A percentile compares a stretch with the other conserved stretches of the same genome.
These are phyloP conservation scores for Argyresthia albistria DNA, from an alignment of 2,888 invertebrate genomes.

Conservation along the genomic window DNA sequence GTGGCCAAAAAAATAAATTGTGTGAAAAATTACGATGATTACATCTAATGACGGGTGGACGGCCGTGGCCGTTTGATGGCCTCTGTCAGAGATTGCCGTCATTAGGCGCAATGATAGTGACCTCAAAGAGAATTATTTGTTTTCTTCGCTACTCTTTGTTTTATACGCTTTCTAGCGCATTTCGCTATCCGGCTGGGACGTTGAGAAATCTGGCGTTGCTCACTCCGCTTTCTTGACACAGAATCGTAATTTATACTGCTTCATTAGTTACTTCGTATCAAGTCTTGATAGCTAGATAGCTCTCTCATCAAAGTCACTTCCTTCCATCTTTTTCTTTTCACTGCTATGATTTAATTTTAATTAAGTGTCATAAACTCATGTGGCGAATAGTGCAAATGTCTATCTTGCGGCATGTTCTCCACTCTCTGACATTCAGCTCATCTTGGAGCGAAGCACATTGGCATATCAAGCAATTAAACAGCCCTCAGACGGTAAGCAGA, in stretches of 20 bases:
- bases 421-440: slow-evolving; percentile 24
- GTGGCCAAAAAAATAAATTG: slow-evolving; percentile 63
- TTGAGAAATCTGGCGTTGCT: no score
- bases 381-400: no score
- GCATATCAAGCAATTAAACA: slow-evolving; percentile 64
- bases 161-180: slow-evolving; percentile 6
- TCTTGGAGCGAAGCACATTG: background rate
- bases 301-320: no score
- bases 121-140: slow-evolving; percentile 52
- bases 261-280: no score
- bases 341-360: no score
- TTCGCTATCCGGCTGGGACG: background rate
- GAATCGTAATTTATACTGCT: no score
- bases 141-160: slow-evolving; percentile 36
- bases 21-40: slow-evolving; percentile 72
- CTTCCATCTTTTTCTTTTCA: no score
- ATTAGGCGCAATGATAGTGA: slow-evolving; percentile 64
- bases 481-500: slow-evolving; percentile 57
- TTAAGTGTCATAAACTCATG: no score
- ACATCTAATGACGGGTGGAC: slow-evolving; percentile 59
- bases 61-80: slow-evolving; percentile 52
- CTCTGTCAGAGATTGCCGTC: slow-evolving; percentile 58
- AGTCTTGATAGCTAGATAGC: no score
- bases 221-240: no score
- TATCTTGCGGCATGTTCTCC: no score